Conservation (phyloP, 2,797 vertebrate species). For the Cuniculus paca region DNA sequence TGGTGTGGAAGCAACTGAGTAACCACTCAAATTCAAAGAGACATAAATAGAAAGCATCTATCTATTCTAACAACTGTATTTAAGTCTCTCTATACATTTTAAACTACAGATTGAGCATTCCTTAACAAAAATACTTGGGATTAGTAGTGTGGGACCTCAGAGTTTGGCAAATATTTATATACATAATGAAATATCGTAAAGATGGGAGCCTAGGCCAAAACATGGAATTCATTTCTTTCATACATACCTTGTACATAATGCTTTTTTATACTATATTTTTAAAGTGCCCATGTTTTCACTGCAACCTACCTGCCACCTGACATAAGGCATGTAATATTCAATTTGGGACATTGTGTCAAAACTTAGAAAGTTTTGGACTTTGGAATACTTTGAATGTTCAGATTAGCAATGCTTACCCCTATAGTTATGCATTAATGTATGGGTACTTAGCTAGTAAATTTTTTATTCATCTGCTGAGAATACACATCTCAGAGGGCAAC, state of each 20-base stretch:
- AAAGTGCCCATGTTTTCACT: background rate
- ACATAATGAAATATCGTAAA: background rate
- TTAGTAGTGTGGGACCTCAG: background rate
- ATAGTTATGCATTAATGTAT: background rate
- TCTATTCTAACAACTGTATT: conserved; percentile 27
- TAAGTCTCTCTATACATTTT: conserved; percentile 38
- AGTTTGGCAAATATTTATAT: background rate
- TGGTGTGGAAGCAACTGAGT: background rate
- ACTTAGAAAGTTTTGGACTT: background rate
- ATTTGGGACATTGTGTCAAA: background rate
- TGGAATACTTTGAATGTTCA: background rate
- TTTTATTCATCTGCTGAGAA: background rate
- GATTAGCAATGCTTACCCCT: background rate
- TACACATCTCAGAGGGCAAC: conserved; percentile 26
- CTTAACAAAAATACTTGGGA: background rate
- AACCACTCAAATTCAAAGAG: conserved; percentile 4
- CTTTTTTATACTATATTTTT: background rate
- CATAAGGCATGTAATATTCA: background rate
- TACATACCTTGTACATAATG: background rate
- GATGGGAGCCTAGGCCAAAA: background rate
- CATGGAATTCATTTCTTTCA: background rate
- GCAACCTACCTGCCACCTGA: background rate
- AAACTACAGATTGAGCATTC: background rate
- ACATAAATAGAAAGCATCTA: background rate
- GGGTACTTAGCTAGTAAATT: background rate